Evolutionary conservation across 2,797 vertebrate genomes (phyloP), one percentile per base, ranked within the genome.

Genomic region (Scyliorhinus canicula): DNA sequence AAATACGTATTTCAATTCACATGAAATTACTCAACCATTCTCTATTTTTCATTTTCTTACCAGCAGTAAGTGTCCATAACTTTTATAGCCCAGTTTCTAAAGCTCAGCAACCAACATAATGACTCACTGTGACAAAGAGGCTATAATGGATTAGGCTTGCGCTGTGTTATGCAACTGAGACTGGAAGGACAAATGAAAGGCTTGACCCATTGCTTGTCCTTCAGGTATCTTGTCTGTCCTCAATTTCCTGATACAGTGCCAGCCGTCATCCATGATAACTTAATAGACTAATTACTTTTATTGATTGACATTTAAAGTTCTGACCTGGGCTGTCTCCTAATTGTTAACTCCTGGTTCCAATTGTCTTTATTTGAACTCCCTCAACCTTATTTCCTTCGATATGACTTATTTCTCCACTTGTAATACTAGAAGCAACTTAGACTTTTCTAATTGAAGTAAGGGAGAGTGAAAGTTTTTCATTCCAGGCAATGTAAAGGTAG

Each of bases 231-330:
- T 71, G 65, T 52, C 28, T 71, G 47, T 93, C 93, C 44, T 93
- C 47, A 50, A 31, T 93, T 93, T 93, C 65, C 65, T 93, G 47
- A 44, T 93, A 71, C 67, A 71, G 28, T 50, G 50, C 65, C 16
- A 2, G 40, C 93, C 69, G 44, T 93, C 93, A 71, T 93, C 28
- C 65, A 71, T 93, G 71, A 71, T 71, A 28, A 71, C 67, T 71
- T 93, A 69, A 93, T 93, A 71, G 93, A 93, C 93, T 71, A 71
- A 93, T 93, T 93, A 93, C 69, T 93, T 93, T 93, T 71, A 93
- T 93, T 93, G 93, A 93, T 93, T 93, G 40, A 67, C 60, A 93
- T 93, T 93, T 93, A 31, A 93, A 93, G 65, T 35, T 44, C 65
- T 71, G 47, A 93, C 65, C 26, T 52, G 24, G 65, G 47, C 93